Base-by-base conservation (phyloP, 2,888 invertebrate genomes). In the Acanthosoma haemorrhoidale region DNA sequence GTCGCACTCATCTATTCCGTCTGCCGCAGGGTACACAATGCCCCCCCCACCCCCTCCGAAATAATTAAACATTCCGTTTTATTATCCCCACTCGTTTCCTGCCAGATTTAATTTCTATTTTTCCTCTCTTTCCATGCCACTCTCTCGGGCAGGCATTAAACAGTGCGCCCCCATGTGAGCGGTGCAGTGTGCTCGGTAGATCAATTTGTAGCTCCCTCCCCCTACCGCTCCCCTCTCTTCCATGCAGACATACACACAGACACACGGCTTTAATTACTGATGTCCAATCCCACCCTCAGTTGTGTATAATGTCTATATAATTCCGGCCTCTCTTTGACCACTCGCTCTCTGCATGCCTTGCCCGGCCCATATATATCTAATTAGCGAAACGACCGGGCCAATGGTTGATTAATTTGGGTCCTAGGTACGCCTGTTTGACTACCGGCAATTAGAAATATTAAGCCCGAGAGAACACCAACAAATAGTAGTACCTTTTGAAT, bases 31-130 rank as follows among this genome's bases (percentile, higher is more conserved):
- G 21, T 2, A 51, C n/a, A n/a, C n/a, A n/a, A n/a, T n/a, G n/a
- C n/a, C n/a, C n/a, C n/a, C n/a, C n/a, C n/a, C n/a, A n/a, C n/a
- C n/a, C n/a, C n/a, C n/a, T n/a, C n/a, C n/a, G n/a, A n/a, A n/a
- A n/a, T 51, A 51, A 51, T 51, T 51, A 51, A 13, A 18, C 21
- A 51, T 51, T 51, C 43, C 43, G 43, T 51, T 51, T 51, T 51
- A 51, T 51, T 51, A 43, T 18, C 13, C 21, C 13, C 1, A 11
- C 3, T n/a, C 4, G 43, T n/a, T n/a, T n/a, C n/a, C n/a, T 2
- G 43, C 13, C 21, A 51, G 43, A 51, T 51, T 51, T 51, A 51
- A 51, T 51, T 51, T 51, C 43, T 51, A 51, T 51, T 51, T 51
- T 51, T 51, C n/a, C n/a, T n/a, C n/a, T n/a, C n/a, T n/a, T n/a